A percentile compares a stretch with the other conserved stretches of the same genome.
Conservation (phyloP, 2,113 vertebrate genomes). For the Psilopogon haemacephalus region DNA sequence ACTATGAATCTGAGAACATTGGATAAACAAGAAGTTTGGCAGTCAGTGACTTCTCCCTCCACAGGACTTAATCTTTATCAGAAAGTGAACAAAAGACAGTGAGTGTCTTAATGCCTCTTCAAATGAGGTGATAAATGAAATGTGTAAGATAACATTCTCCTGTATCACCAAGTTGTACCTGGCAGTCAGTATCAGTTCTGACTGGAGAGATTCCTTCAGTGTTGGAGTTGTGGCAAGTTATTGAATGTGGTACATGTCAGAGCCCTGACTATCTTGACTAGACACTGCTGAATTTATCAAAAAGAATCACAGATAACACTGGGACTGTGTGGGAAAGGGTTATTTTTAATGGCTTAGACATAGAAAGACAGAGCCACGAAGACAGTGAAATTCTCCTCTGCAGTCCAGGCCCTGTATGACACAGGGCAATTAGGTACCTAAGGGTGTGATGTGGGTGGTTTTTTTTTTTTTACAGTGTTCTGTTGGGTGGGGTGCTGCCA, state of each 20-base stretch:
- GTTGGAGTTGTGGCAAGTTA: background rate
- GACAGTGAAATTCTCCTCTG: background rate
- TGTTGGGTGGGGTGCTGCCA: background rate
- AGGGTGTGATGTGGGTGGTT: background rate
- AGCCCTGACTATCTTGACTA: background rate
- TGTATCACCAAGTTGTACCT: background rate
- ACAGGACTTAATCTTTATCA: constrained; percentile 20
- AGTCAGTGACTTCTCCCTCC: background rate
- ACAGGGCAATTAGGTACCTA: background rate
- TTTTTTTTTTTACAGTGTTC: background rate
- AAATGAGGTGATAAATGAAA: constrained; percentile 11
- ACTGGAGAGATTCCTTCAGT: background rate
- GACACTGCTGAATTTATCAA: background rate
- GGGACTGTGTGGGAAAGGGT: background rate
- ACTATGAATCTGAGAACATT: background rate
- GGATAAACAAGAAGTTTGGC: background rate
- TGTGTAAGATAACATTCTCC: background rate
- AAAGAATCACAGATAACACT: background rate
- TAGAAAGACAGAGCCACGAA: background rate
- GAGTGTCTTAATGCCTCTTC: background rate
- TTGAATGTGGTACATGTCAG: background rate
- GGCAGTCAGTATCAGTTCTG: constrained; percentile 12
- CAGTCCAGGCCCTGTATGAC: background rate
- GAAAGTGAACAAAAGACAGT: background rate
- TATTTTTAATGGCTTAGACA: background rate